phyloP scores from a whole-genome alignment of 2,113 vertebrate genomes.

The Brevimyrus niger region DNA sequence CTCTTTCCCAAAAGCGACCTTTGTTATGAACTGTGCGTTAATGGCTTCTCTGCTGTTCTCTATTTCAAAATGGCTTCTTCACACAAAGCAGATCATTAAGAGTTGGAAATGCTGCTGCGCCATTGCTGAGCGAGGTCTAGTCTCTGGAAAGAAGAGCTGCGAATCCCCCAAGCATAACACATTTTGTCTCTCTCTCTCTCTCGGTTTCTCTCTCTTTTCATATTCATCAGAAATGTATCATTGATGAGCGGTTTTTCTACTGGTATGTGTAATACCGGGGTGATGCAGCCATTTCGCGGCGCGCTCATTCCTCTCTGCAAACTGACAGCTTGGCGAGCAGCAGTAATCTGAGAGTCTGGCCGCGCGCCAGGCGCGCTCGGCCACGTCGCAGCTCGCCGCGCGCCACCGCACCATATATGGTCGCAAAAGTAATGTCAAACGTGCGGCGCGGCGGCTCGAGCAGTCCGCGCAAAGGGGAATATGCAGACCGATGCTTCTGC shows the following conservation, averaged over 20 bases:
- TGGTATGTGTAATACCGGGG: slow-evolving; percentile 7
- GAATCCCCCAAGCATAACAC: slow-evolving; percentile 1
- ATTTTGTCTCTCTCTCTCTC: slow-evolving; percentile 15
- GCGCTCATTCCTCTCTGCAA: slow-evolving; percentile 18
- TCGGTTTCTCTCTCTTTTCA: slow-evolving; percentile 23
- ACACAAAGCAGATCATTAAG: slow-evolving; percentile 53
- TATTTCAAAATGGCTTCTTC: slow-evolving; percentile 68
- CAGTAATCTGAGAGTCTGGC: slow-evolving; percentile 44
- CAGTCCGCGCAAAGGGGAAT: slow-evolving; percentile 33
- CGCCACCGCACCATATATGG: slow-evolving; percentile 57
- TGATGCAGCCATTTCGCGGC: slow-evolving; percentile 26
- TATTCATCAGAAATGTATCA: slow-evolving; percentile 20
- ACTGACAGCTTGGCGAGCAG: slow-evolving; percentile 34
- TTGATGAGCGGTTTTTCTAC: slow-evolving; percentile 18
- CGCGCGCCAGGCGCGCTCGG: slow-evolving; percentile 41
- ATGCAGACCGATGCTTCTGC: slow-evolving; percentile 16
- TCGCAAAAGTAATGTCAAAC: slow-evolving; percentile 40
- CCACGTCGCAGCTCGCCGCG: slow-evolving; percentile 25
- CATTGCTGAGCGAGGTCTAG: slow-evolving; percentile 61
- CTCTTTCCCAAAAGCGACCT: slow-evolving; percentile 45
- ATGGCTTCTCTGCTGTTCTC: slow-evolving; percentile 56
- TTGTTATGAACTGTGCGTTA: slow-evolving; percentile 39
- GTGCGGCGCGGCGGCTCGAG: slow-evolving; percentile 24
- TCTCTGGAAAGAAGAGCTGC: slow-evolving; percentile 8
- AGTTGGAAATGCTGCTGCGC: slow-evolving; percentile 56